Evolutionary conservation across 1,140 invertebrate species (phyloP).

Genomic region (Zophobas atratus): DNA sequence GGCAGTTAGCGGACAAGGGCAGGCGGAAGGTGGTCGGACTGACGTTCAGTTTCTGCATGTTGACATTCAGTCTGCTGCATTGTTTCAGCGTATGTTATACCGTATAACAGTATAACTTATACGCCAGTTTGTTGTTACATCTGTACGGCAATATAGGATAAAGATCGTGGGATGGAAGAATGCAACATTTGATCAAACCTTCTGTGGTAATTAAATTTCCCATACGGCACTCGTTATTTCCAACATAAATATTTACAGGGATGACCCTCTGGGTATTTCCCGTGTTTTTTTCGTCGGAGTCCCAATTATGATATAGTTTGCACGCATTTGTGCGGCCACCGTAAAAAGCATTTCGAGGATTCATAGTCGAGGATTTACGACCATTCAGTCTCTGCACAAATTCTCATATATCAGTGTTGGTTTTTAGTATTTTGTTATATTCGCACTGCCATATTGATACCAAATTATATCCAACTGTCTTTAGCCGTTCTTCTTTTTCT

Average conservation of each 20-base stretch:
- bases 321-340: conserved; percentile 47
- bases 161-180: conserved; percentile 63
- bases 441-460: conserved; percentile 13
- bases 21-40: conserved; percentile 50
- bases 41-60: conserved; percentile 59
- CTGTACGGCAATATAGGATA: conserved; percentile 62
- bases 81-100: conserved; percentile 55
- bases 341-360: conserved; percentile 12
- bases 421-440: neutral
- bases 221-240: conserved; percentile 15
- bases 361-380: neutral
- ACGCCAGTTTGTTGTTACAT: conserved; percentile 61
- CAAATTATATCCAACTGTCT: conserved; percentile 8
- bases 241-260: conserved; percentile 53
- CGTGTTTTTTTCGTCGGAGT: conserved; percentile 60
- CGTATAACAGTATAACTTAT: conserved; percentile 53
- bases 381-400: neutral
- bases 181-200: conserved; percentile 60
- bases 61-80: conserved; percentile 44
- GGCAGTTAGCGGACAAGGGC: conserved; percentile 1
- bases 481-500: neutral
- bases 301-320: conserved; percentile 42
- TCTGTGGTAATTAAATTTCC: conserved; percentile 47
- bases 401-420: neutral
- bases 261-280: conserved; percentile 64